Evolutionary conservation across 1,140 invertebrate genomes (phyloP), one percentile per base, ranked within the genome.

Genomic region (Helicorthomorpha holstii): DNA sequence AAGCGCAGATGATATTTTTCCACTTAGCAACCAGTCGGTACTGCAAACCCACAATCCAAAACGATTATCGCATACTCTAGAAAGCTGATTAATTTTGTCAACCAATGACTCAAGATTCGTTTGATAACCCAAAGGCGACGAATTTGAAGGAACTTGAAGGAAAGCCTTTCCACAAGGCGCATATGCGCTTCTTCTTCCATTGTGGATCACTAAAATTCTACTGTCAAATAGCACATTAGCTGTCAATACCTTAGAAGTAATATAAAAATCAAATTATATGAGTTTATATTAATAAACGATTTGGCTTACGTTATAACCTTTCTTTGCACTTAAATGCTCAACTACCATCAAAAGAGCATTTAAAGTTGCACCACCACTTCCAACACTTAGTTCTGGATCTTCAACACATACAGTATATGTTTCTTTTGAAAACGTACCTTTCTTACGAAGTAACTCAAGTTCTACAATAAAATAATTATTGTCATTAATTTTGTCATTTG

Each of bases 351-450:
- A 56, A 12, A 75, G 50, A 16, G 73, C 73, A 63, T 75, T 75
- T 14, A 75, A 58, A 4, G 73, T 74, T 14, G 72, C 73, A 24
- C 71, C 71, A 29, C 73, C 73, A 62, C 71, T 73, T 2, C 72
- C 72, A 29, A 73, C 65, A 51, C 66, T 61, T 22, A 56, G 50
- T 0, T 41, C 53, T 27, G 69, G 69, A 59, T 72, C 70, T 51
- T 71, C 68, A 24, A 70, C 66, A 1, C 63, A 64, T 24, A 72
- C 50, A 3, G 70, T 49, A 34, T 66, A 57, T 3, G 63, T 58
- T 51, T 60, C 62, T 50, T 61, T 55, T 41, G 62, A 58, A 27
- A 72, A 65, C 24, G 64, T 55, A 7, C 64, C 64, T 56, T 67
- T 69, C 16, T 57, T 52, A 54, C 69, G 62, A 19, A 63, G 52